These are phyloP conservation scores for Halisarca cf. caerulea DNA, from an alignment of 37 sponge, comb jelly and placozoan species.

Conservation along the genomic window DNA sequence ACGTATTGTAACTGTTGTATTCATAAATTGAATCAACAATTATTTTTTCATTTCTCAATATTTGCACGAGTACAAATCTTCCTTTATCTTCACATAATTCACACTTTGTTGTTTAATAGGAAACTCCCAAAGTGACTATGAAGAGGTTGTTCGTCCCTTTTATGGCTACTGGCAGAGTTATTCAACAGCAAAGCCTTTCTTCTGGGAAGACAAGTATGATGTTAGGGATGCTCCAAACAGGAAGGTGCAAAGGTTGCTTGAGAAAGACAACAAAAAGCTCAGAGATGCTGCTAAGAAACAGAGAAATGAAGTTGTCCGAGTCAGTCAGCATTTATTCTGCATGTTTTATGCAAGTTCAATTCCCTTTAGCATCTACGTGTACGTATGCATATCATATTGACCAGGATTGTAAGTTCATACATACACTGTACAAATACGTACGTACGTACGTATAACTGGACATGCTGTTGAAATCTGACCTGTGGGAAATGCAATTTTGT, in stretches of 20 bases:
- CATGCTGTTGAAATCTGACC: too few species aligned
- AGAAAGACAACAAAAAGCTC: constrained; percentile 96
- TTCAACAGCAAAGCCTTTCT: constrained; percentile 74
- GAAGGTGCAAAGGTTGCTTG: constrained; percentile 78
- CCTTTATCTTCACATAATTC: too few species aligned
- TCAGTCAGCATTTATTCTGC: too few species aligned
- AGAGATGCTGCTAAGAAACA: constrained; percentile 86
- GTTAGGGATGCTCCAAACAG: constrained; percentile 78
- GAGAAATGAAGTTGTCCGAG: constrained; percentile 83
- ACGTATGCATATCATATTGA: too few species aligned
- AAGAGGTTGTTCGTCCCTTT: constrained; percentile 80
- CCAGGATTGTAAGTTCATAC: constrained; percentile 47
- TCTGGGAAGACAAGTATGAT: constrained; percentile 91
- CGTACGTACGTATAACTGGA: background rate
- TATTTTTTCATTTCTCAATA: too few species aligned
- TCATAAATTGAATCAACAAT: too few species aligned
- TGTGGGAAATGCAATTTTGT: too few species aligned
- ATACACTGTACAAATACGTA: constrained; percentile 30
- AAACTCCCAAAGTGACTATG: constrained; percentile 52
- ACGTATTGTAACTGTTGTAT: too few species aligned
- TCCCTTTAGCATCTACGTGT: too few species aligned
- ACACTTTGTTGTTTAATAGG: constrained; percentile 38
- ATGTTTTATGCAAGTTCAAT: too few species aligned
- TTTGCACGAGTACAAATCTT: too few species aligned
- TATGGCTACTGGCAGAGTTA: constrained; percentile 98